Evolutionary conservation across 2,888 invertebrate species (phyloP), one percentile per base, ranked within the genome.

Genomic region (Pasiphila rectangulata): DNA sequence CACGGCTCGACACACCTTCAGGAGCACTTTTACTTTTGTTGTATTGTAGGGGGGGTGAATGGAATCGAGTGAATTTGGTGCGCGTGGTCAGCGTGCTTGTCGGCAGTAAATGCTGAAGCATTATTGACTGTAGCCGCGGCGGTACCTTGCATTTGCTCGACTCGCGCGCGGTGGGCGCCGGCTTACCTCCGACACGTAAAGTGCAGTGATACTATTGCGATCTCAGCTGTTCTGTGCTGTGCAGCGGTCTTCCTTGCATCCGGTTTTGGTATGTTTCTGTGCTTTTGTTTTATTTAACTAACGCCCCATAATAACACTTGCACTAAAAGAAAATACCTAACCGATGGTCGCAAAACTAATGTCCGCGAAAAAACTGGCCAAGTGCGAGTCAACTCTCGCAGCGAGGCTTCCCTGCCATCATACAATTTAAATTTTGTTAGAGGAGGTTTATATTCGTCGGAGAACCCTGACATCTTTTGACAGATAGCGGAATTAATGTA

Each of bases 1-100:
- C 75, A 81, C 71, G 78, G 75, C 65, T 75, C 59, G 69, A 69
- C 79, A 76, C 79, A 75, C 82, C 82, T 79, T 71, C 74, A 72
- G 83, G 85, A 75, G 74, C 77, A 86, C 86, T 86, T 86, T 86
- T 86, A 86, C 86, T 86, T 85, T 44, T 81, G 64, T 63, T 64
- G 54, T 61, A 59, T 60, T 64, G 69, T 75, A 75, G 79, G 57
- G n/a, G 79, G 79, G 78, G 78, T 69, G 71, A 67, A 67, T 70
- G 19, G 19, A 23, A 23, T 20, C 24, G 43, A 40, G 21, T 13
- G 63, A 67, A 64, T 69, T 71, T 61, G 59, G 62, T 57, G 64
- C 58, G 64, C 56, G 64, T 68, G 57, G 64, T 58, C 56, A 59
- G 61, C 9, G 32, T 10, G 58, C 54, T 68, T 59, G 32, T 36